Evolutionary conservation across 1,140 invertebrate genomes (phyloP).

Genomic region (Drosophila trapezifrons): DNA sequence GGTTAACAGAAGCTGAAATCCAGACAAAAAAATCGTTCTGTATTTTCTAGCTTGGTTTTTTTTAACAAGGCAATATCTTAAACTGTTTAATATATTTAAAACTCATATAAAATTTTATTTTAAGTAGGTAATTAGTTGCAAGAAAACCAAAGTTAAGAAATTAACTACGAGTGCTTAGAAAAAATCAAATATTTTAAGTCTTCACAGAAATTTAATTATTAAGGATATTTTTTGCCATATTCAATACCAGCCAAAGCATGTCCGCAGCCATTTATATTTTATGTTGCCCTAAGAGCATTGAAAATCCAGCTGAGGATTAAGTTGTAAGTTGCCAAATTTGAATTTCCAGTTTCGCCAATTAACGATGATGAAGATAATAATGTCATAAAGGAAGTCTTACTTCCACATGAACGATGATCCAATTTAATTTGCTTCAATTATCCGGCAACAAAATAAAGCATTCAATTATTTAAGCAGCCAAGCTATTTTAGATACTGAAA

Average conservation of each 20-base stretch:
- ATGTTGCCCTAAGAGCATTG: conserved; percentile 1
- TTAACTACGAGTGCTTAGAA: background rate
- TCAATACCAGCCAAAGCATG: background rate
- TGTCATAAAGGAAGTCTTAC: conserved; percentile 17
- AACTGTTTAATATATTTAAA: background rate
- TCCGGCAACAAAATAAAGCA: too few species aligned
- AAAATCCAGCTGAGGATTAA: conserved; percentile 2
- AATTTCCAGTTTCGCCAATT: background rate
- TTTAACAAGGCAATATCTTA: background rate
- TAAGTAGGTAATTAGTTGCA: background rate
- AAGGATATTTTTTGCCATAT: background rate
- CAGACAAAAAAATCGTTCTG: background rate
- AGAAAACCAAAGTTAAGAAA: background rate
- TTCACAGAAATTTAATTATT: too few species aligned
- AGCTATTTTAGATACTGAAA: background rate
- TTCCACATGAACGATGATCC: conserved; percentile 34
- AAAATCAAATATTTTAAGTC: background rate
- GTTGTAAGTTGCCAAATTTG: conserved; percentile 11
- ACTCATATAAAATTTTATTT: background rate
- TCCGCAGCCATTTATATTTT: conserved; percentile 12
- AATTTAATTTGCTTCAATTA: conserved; percentile 7
- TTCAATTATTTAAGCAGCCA: conserved; percentile 1
- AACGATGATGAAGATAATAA: conserved; percentile 8
- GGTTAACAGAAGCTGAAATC: too few species aligned
- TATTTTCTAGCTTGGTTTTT: background rate